phyloP scores from a whole-genome alignment of 1,140 invertebrate genomes.

The Metopolophium dirhodum region DNA sequence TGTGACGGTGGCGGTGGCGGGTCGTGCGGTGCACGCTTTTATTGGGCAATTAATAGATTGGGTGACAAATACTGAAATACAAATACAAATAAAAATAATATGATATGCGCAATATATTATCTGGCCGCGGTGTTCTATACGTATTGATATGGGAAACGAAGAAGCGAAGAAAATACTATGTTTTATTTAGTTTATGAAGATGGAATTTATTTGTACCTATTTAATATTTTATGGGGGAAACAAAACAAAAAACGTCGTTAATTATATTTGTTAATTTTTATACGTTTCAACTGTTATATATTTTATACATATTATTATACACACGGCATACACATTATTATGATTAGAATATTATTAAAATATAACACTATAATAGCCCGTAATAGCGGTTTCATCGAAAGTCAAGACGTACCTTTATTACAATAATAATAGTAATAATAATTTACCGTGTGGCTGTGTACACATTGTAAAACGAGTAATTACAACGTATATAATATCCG shows the following conservation, averaged over 20 bases:
- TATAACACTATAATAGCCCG: not conserved
- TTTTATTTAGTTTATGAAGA: not conserved
- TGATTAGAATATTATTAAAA: not conserved
- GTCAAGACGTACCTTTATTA: not conserved
- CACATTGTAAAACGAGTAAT: not conserved
- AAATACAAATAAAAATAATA: constrained; percentile 20
- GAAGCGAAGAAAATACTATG: not conserved
- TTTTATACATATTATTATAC: not conserved
- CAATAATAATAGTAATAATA: not conserved
- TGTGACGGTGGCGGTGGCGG: not conserved
- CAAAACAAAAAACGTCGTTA: not conserved
- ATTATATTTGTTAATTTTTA: not conserved
- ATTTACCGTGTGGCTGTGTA: not conserved
- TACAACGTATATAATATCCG: not conserved
- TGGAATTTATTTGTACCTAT: not conserved
- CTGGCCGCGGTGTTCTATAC: not conserved
- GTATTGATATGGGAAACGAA: not conserved
- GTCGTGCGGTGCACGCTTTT: not conserved
- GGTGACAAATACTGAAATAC: constrained; percentile 28
- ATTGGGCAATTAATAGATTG: constrained; percentile 40
- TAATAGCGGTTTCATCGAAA: not conserved
- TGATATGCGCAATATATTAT: not conserved
- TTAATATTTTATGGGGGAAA: not conserved
- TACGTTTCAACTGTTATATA: not conserved
- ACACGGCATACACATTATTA: not conserved